Evolutionary conservation across 2,113 vertebrate genomes (phyloP).

Genomic region (Neogobius melanostomus): DNA sequence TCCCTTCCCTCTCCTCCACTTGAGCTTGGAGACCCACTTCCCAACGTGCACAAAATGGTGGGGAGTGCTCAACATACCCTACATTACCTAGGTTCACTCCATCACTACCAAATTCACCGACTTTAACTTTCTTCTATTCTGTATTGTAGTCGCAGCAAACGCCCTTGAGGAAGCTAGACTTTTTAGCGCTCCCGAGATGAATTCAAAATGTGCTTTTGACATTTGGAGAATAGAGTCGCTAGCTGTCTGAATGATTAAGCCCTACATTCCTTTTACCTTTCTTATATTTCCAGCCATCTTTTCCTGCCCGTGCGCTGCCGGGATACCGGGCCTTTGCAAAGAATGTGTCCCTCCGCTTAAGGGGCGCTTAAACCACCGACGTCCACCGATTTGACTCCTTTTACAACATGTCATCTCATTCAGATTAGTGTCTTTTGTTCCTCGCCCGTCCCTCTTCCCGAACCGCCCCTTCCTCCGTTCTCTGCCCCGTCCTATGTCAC

Average conservation of each 20-base stretch:
- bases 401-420: slow-evolving; percentile 75
- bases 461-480: slow-evolving; percentile 8
- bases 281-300: slow-evolving; percentile 26
- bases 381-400: slow-evolving; percentile 71
- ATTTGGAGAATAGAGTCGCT: slow-evolving; percentile 53
- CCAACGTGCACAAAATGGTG: slow-evolving; percentile 75
- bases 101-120: slow-evolving; percentile 18
- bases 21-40: slow-evolving; percentile 69
- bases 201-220: slow-evolving; percentile 65
- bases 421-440: slow-evolving; percentile 80
- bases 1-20: slow-evolving; percentile 57
- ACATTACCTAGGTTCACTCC: not conserved
- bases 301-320: slow-evolving; percentile 50
- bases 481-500: slow-evolving; percentile 35
- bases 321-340: slow-evolving; percentile 65
- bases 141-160: slow-evolving; percentile 47
- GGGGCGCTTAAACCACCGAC: slow-evolving; percentile 73
- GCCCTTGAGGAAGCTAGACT: slow-evolving; percentile 55
- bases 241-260: slow-evolving; percentile 66
- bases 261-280: slow-evolving; percentile 27
- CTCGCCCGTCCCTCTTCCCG: slow-evolving; percentile 40
- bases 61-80: slow-evolving; percentile 70
- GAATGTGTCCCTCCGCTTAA: slow-evolving; percentile 66
- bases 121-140: slow-evolving; percentile 54
- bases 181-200: slow-evolving; percentile 51